phyloP scores from a whole-genome alignment of 1,140 invertebrate genomes.

The Ceratina australensis region DNA sequence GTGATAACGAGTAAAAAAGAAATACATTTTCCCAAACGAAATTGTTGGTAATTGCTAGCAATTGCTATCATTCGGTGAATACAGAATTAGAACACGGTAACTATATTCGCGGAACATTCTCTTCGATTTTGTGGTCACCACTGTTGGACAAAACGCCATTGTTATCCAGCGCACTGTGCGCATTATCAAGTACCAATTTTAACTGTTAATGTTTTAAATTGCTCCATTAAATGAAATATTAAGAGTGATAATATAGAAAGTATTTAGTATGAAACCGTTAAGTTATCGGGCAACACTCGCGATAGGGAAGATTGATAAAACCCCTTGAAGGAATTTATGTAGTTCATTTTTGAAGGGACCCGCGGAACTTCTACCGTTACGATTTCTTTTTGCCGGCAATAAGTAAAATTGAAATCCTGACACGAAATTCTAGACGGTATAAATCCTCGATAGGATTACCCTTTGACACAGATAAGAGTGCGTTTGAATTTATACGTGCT shows the following conservation, averaged over 20 bases:
- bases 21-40: background rate
- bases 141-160: background rate
- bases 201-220: no score
- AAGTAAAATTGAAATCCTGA: slow-evolving; percentile 12
- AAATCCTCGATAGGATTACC: slow-evolving; percentile 20
- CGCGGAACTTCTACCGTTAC: no score
- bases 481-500: slow-evolving; percentile 21
- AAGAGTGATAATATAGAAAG: no score
- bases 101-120: background rate
- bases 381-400: background rate
- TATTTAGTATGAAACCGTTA: background rate
- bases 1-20: background rate
- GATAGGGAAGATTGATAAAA: background rate
- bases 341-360: background rate
- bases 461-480: slow-evolving; percentile 17
- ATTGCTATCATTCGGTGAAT: background rate
- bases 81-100: background rate
- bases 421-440: slow-evolving; percentile 1
- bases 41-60: background rate
- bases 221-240: no score
- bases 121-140: background rate
- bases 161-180: background rate
- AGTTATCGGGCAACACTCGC: no score
- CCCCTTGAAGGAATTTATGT: background rate
- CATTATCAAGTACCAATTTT: no score